These are phyloP conservation scores for Cettia cetti DNA, from an alignment of 2,113 vertebrate species.

Conservation along the genomic window DNA sequence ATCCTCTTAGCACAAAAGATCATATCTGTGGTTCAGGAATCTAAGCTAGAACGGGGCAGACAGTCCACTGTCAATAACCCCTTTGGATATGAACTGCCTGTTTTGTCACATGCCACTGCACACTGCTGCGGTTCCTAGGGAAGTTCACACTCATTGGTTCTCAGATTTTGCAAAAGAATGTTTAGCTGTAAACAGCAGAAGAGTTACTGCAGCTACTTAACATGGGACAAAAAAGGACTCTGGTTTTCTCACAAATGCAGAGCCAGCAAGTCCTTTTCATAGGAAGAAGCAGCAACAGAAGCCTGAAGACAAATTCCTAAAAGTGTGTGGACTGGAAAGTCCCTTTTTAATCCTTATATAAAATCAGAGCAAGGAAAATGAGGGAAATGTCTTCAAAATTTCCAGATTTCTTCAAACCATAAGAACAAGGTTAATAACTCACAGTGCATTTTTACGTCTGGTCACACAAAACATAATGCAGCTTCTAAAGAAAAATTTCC, in stretches of 20 bases:
- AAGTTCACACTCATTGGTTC: neutral
- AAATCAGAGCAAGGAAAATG: neutral
- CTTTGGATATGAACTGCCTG: neutral
- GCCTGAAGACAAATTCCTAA: neutral
- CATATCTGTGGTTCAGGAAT: neutral
- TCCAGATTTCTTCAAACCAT: neutral
- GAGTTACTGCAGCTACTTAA: slow-evolving; percentile 18
- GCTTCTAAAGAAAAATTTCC: neutral
- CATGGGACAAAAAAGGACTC: neutral
- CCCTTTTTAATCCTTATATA: neutral
- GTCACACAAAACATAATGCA: neutral
- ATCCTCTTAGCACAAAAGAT: neutral
- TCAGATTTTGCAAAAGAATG: neutral
- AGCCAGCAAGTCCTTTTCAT: neutral
- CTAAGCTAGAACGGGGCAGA: neutral
- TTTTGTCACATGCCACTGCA: neutral
- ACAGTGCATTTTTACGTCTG: neutral
- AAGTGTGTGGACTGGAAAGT: neutral
- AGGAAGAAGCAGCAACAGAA: neutral
- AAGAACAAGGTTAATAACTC: neutral
- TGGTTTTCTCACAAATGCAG: neutral
- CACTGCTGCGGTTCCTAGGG: neutral
- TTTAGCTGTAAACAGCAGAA: slow-evolving; percentile 13
- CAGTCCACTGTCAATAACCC: neutral
- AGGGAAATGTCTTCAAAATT: neutral